phyloP scores from a whole-genome alignment of 2,888 invertebrate species.

The Gryllus longicercus region DNA sequence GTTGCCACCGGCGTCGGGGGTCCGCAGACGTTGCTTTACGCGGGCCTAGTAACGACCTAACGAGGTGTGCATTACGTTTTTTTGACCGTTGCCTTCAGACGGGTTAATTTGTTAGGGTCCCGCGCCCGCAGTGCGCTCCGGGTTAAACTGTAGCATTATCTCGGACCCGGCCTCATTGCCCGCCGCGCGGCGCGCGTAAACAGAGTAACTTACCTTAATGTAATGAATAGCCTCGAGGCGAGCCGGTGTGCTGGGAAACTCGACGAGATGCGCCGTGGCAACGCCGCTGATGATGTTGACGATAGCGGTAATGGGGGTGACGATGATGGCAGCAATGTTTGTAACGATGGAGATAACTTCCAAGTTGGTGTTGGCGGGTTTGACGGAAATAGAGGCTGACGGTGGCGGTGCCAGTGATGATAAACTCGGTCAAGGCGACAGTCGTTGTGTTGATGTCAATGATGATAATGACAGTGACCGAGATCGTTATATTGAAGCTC shows the following conservation, averaged over 20 bases:
- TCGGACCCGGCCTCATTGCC: not conserved
- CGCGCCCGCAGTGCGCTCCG: not conserved
- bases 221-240: not conserved
- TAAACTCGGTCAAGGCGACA: no score
- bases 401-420: no score
- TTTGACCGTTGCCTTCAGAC: not conserved
- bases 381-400: no score
- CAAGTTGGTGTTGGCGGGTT: no score
- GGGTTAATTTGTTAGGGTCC: not conserved
- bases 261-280: no score
- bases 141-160: constrained; percentile 8
- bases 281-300: no score
- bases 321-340: not conserved
- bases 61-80: not conserved
- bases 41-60: not conserved
- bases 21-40: not conserved
- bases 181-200: not conserved
- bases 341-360: not conserved
- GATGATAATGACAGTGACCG: no score
- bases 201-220: not conserved
- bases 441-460: no score
- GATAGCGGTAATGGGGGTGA: no score
- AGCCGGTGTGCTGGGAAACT: no score
- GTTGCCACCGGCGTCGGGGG: not conserved
- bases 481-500: no score